Evolutionary conservation across 1,140 invertebrate genomes (phyloP).

Genomic region (Centruroides vittatus): DNA sequence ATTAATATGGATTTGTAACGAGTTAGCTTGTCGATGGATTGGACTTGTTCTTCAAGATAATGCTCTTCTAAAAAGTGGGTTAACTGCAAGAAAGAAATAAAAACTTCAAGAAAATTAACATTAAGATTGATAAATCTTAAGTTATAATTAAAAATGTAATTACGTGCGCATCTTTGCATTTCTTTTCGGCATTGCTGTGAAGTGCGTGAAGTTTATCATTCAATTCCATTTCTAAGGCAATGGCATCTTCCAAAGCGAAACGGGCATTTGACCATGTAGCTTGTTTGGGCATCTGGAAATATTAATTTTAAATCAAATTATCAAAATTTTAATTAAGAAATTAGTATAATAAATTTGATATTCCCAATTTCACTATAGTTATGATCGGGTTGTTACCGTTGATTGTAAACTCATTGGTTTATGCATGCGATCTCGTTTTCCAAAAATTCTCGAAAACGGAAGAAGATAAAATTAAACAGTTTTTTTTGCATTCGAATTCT

Average conservation of each 20-base stretch:
- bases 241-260: constrained; percentile 55
- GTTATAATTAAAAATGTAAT: constrained; percentile 16
- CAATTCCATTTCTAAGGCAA: constrained; percentile 58
- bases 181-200: constrained; percentile 21
- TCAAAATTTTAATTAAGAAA: too few species aligned
- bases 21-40: constrained; percentile 11
- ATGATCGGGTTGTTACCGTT: too few species aligned
- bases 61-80: constrained; percentile 13
- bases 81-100: constrained; percentile 1
- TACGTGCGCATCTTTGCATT: constrained; percentile 67
- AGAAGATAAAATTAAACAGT: too few species aligned
- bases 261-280: constrained; percentile 43
- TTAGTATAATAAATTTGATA: too few species aligned
- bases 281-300: constrained; percentile 22
- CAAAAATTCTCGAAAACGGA: too few species aligned
- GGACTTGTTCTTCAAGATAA: constrained; percentile 15
- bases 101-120: too few species aligned
- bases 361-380: too few species aligned
- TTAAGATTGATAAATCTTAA: too few species aligned
- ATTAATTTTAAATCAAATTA: too few species aligned
- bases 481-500: too few species aligned
- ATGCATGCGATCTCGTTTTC: too few species aligned
- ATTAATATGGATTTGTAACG: constrained; percentile 7
- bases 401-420: too few species aligned
- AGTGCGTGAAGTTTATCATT: constrained; percentile 56